Evolutionary conservation across 2,113 vertebrate species (phyloP).

Genomic region (Proteles cristata): DNA sequence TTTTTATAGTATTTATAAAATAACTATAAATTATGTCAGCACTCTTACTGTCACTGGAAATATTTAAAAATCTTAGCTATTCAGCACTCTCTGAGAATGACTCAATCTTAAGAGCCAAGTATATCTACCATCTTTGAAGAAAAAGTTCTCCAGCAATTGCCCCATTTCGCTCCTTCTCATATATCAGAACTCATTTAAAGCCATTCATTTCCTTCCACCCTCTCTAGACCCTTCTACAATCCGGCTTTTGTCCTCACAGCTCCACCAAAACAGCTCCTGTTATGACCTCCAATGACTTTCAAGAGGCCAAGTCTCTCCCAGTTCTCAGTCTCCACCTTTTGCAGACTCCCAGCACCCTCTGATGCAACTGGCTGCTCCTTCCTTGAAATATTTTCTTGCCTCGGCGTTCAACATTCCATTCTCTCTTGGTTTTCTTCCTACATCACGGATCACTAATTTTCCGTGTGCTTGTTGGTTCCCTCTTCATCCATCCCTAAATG

Average conservation of each 20-base stretch:
- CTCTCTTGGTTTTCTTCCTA: background rate
- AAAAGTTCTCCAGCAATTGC: background rate
- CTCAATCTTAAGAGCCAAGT: background rate
- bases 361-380: background rate
- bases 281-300: background rate
- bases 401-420: background rate
- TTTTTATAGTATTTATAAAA: background rate
- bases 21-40: background rate
- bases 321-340: background rate
- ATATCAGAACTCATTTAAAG: background rate
- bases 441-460: background rate
- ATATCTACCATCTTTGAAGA: background rate
- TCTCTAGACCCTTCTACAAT: background rate
- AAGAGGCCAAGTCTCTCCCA: background rate
- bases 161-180: background rate
- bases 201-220: background rate
- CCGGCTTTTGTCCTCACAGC: background rate
- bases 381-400: background rate
- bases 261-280: background rate
- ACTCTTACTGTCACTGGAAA: slow-evolving; percentile 15
- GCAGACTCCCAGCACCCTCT: background rate
- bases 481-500: background rate
- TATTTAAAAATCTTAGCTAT: slow-evolving; percentile 13
- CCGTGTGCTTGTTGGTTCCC: background rate
- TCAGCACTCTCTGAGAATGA: slow-evolving; percentile 29